A percentile compares a stretch with the other conserved stretches of the same genome.
These are phyloP conservation scores for Oceanodroma leucorhoa DNA, from an alignment of 2,797 vertebrate genomes.

Conservation along the genomic window DNA sequence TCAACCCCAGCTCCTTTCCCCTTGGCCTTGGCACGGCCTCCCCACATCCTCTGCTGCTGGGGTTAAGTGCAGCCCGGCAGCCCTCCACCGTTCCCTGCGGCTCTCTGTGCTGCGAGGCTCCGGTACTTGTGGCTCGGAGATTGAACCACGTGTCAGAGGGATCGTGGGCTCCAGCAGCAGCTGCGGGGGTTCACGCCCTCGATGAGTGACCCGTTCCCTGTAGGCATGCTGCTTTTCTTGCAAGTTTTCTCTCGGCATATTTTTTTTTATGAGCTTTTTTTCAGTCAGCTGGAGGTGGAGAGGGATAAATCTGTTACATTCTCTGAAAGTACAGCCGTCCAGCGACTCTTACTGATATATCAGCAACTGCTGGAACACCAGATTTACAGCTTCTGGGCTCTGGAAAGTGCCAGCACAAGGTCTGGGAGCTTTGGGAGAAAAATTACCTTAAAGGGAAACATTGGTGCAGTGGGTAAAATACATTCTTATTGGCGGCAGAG, in stretches of 20 bases:
- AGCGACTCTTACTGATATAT: slow-evolving; percentile 33
- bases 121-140: not conserved
- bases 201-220: not conserved
- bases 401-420: slow-evolving; percentile 46
- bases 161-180: not conserved
- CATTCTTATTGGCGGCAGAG: not conserved
- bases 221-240: not conserved
- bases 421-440: slow-evolving; percentile 40
- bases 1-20: not conserved
- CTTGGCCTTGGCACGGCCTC: not conserved
- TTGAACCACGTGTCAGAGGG: rapidly evolving
- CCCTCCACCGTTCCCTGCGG: not conserved
- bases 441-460: slow-evolving; percentile 15
- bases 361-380: slow-evolving; percentile 48
- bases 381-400: slow-evolving; percentile 36
- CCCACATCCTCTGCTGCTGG: not conserved
- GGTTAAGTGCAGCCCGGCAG: not conserved
- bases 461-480: not conserved
- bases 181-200: not conserved
- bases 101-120: not conserved
- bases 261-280: not conserved
- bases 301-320: slow-evolving; percentile 19
- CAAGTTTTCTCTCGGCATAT: not conserved
- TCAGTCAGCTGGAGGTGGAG: not conserved
- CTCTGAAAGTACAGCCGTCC: slow-evolving; percentile 17